Percentiles rank a stretch among this genome's conserved stretches.
phyloP scores from a whole-genome alignment of 2,888 invertebrate genomes.

The Protula sp. region DNA sequence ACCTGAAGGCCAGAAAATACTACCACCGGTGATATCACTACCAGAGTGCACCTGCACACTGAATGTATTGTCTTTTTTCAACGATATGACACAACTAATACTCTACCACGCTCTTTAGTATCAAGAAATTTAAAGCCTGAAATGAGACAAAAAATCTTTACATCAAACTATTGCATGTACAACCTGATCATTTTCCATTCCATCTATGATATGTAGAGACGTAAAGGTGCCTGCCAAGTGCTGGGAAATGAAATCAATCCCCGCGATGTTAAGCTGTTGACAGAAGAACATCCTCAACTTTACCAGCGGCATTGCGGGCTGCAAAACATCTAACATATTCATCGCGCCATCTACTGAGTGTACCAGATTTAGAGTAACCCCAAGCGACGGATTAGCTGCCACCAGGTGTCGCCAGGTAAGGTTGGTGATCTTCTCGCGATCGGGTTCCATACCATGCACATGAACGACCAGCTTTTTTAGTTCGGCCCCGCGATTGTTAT shows the following conservation, averaged over 20 bases:
- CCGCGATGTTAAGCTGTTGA: slow-evolving; percentile 61
- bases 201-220: slow-evolving; percentile 64
- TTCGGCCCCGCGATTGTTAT: slow-evolving; percentile 24
- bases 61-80: too few relatives aligned
- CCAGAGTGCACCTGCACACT: too few relatives aligned
- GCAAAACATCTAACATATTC: slow-evolving; percentile 63
- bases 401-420: slow-evolving; percentile 63
- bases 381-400: slow-evolving; percentile 58
- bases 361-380: slow-evolving; percentile 62
- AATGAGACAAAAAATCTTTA: too few relatives aligned
- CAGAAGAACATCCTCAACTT: slow-evolving; percentile 72
- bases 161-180: too few relatives aligned
- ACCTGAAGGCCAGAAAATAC: too few relatives aligned
- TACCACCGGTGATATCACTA: too few relatives aligned
- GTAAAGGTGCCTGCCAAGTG: slow-evolving; percentile 54
- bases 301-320: slow-evolving; percentile 67
- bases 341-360: slow-evolving; percentile 64
- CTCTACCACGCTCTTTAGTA: too few relatives aligned
- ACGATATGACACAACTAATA: too few relatives aligned
- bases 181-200: slow-evolving; percentile 33
- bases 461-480: slow-evolving; percentile 62
- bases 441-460: slow-evolving; percentile 65
- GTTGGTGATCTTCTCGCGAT: slow-evolving; percentile 64
- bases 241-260: slow-evolving; percentile 58
- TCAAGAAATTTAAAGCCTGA: too few relatives aligned